Conservation (phyloP, 2,797 vertebrate genomes). For the Eospalax fontanierii region DNA sequence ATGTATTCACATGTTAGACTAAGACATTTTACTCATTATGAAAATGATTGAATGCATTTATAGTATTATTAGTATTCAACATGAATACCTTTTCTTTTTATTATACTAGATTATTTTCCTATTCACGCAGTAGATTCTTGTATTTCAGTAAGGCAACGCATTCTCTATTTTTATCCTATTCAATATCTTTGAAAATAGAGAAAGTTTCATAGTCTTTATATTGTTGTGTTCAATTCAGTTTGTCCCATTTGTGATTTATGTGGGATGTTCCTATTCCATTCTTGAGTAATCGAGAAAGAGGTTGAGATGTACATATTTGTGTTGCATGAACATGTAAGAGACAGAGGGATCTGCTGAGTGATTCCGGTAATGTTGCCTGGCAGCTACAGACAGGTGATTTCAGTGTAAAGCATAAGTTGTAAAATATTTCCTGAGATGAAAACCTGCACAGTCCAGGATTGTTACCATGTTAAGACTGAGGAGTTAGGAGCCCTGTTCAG, state of each 20-base stretch:
- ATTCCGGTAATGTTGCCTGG: background rate
- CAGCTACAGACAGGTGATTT: background rate
- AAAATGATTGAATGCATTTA: conserved; percentile 59
- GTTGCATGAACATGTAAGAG: conserved; percentile 23
- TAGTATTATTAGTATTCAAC: conserved; percentile 36
- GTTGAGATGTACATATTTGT: background rate
- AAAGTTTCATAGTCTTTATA: conserved; percentile 38
- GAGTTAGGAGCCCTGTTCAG: background rate
- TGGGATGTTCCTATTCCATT: conserved; percentile 20
- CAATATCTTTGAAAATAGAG: conserved; percentile 67
- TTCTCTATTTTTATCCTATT: conserved; percentile 63
- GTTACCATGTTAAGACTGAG: background rate
- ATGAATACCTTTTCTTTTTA: conserved; percentile 37
- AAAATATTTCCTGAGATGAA: conserved; percentile 18
- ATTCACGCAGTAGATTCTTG: conserved; percentile 39
- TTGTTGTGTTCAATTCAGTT: conserved; percentile 44
- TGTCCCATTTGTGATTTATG: conserved; percentile 37
- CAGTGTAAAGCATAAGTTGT: background rate
- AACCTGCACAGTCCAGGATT: background rate
- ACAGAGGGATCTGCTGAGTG: background rate
- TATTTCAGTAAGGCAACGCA: conserved; percentile 56
- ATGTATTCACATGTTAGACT: conserved; percentile 53
- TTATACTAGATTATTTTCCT: conserved; percentile 63
- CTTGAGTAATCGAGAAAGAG: conserved; percentile 24
- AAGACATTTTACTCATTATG: conserved; percentile 53